A percentile compares a stretch with the other conserved stretches of the same genome.
Conservation (phyloP, 2,113 vertebrate species). For the Tursiops truncatus region DNA sequence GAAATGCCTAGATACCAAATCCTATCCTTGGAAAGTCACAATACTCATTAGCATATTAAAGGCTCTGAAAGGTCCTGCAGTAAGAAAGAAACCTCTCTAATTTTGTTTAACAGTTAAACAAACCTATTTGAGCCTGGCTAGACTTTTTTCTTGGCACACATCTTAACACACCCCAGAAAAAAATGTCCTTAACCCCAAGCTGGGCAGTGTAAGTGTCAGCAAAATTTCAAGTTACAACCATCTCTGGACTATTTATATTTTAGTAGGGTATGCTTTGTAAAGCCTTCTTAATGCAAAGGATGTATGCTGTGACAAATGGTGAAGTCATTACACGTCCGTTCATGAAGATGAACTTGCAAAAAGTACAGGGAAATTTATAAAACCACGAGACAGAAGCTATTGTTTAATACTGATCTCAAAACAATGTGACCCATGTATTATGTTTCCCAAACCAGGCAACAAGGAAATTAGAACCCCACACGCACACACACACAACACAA, state of each 20-base stretch:
- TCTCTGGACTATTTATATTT: not conserved
- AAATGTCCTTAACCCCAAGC: conserved; percentile 20
- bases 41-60: conserved; percentile 74
- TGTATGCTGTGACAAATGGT: not conserved
- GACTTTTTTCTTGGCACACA: not conserved
- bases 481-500: not conserved
- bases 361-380: not conserved
- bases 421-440: not conserved
- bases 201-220: not conserved
- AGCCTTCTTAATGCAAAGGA: not conserved
- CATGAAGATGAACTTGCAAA: conserved; percentile 23
- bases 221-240: conserved; percentile 13
- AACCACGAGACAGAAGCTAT: not conserved
- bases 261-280: not conserved
- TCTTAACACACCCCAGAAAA: conserved; percentile 35
- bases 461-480: not conserved
- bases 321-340: not conserved
- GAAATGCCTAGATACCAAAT: conserved; percentile 52
- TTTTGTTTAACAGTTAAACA: conserved; percentile 66
- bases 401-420: conserved; percentile 5
- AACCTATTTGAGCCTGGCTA: not conserved
- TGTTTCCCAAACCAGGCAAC: not conserved
- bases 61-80: conserved; percentile 57
- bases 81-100: conserved; percentile 60
- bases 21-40: conserved; percentile 54